phyloP scores from a whole-genome alignment of 2,888 invertebrate species.

The Belgica antarctica region DNA sequence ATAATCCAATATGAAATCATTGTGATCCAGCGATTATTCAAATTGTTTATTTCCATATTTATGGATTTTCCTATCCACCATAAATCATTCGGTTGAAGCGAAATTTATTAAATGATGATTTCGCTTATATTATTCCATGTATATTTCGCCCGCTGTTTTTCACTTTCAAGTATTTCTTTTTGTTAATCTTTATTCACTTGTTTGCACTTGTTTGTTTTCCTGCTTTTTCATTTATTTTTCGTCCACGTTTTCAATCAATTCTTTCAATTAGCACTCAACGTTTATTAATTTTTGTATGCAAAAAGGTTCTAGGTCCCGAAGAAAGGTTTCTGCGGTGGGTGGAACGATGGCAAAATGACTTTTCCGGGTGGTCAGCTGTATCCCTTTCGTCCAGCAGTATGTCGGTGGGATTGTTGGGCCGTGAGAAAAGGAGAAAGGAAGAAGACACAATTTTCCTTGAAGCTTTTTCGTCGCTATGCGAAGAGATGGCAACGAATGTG shows the following conservation, averaged over 20 bases:
- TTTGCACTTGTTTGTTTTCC: too few relatives aligned
- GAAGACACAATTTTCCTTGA: background rate
- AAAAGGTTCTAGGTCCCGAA: background rate
- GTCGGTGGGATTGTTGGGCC: background rate
- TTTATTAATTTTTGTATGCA: constrained; percentile 4
- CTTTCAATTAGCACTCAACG: constrained; percentile 22
- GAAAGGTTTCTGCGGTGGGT: constrained; percentile 3
- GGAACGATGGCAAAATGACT: constrained; percentile 28
- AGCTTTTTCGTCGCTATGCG: background rate
- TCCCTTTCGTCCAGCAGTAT: too few relatives aligned
- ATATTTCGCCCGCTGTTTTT: too few relatives aligned
- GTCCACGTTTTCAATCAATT: background rate
- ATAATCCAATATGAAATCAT: constrained; percentile 44
- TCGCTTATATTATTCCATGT: constrained; percentile 3
- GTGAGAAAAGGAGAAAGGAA: background rate
- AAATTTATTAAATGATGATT: constrained; percentile 23
- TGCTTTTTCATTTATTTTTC: constrained; percentile 1
- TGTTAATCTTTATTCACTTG: too few relatives aligned
- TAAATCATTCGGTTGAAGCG: constrained; percentile 35
- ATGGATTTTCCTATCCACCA: constrained; percentile 34
- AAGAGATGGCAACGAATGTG: background rate
- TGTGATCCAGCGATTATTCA: constrained; percentile 43
- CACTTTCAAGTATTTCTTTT: too few relatives aligned
- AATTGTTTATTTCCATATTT: constrained; percentile 44
- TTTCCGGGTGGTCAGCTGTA: constrained; percentile 17